phyloP scores from a whole-genome alignment of 2,888 invertebrate species.

The Cepaea hortensis region DNA sequence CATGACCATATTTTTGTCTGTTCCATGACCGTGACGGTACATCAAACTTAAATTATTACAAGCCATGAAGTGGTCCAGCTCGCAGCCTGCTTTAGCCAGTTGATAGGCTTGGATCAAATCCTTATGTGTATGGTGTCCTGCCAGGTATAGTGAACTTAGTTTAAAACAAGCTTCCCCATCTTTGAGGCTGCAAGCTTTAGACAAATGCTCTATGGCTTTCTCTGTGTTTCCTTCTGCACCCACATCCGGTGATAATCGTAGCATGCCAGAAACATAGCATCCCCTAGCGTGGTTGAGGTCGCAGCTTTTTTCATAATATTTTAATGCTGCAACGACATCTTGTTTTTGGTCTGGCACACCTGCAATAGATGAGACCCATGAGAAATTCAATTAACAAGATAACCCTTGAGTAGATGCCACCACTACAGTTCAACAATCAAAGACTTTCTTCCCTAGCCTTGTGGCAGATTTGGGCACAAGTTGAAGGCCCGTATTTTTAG shows the following conservation, averaged over 20 bases:
- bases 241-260: conserved; percentile 40
- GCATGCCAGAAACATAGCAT: conserved; percentile 66
- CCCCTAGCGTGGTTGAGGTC: conserved; percentile 57
- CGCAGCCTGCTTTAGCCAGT: conserved; percentile 87
- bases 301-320: conserved; percentile 66
- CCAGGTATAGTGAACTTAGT: conserved; percentile 79
- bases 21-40: conserved; percentile 84
- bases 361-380: conserved; percentile 14
- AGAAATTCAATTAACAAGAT: not conserved
- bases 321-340: conserved; percentile 33
- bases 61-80: conserved; percentile 86
- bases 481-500: no score
- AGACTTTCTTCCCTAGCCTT: no score
- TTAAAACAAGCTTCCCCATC: conserved; percentile 39
- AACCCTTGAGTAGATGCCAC: not conserved
- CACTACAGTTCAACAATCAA: no score
- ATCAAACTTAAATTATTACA: conserved; percentile 90
- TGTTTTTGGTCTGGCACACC: conserved; percentile 30
- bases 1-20: conserved; percentile 83
- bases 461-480: no score
- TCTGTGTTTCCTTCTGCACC: not conserved
- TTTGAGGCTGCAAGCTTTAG: conserved; percentile 38
- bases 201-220: conserved; percentile 16
- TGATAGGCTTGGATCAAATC: conserved; percentile 88
- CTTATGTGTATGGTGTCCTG: conserved; percentile 78